Percentiles rank a stretch among this genome's conserved stretches.
Evolutionary conservation across 2,113 vertebrate species (phyloP).

Genomic region (Poecile atricapillus): DNA sequence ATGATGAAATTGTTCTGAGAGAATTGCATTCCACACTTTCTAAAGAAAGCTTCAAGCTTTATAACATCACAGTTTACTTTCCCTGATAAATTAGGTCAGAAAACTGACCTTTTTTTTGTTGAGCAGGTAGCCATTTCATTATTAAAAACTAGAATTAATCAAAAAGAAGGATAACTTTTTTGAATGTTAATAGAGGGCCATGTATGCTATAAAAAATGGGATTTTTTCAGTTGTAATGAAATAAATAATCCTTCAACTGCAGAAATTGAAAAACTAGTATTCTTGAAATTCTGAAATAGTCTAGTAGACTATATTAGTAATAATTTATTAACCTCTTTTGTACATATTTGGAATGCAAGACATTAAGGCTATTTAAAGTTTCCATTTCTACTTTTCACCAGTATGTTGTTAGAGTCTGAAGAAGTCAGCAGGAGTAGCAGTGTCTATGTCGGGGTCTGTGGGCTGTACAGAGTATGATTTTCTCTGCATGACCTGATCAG

Average conservation of each 20-base stretch:
- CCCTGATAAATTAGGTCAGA: background rate
- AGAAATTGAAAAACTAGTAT: background rate
- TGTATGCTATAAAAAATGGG: background rate
- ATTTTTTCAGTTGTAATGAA: background rate
- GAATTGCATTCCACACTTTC: background rate
- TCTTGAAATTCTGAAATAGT: background rate
- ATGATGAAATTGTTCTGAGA: background rate
- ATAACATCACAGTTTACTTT: background rate
- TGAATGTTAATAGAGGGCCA: background rate
- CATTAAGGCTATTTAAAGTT: background rate
- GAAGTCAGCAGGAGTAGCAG: background rate
- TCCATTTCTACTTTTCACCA: background rate
- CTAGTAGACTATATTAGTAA: background rate
- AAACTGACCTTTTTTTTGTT: background rate
- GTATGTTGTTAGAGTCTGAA: background rate
- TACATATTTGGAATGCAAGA: background rate
- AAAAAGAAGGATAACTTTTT: background rate
- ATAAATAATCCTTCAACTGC: background rate
- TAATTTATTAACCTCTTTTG: background rate
- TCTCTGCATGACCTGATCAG: background rate
- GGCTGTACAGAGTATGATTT: fast-evolving
- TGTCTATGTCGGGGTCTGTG: background rate
- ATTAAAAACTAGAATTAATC: background rate
- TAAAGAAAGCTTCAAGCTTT: background rate
- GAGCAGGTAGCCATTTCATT: background rate